Percentiles rank a stretch among this genome's conserved stretches.
Conservation (phyloP, 2,888 invertebrate genomes). For the Sarcophaga subvicina region DNA sequence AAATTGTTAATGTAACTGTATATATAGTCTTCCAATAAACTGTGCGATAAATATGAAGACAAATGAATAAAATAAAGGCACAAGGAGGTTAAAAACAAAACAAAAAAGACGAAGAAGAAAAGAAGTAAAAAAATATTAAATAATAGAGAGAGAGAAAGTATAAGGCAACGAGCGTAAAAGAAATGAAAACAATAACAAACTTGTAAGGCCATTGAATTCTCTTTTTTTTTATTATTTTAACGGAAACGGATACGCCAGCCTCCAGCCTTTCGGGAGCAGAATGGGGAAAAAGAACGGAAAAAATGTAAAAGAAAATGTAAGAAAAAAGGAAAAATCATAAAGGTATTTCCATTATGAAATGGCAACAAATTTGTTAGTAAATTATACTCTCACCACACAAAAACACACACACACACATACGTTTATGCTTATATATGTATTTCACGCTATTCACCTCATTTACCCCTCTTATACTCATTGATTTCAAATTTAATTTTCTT, state of each 20-base stretch:
- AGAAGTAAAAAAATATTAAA: slow-evolving; percentile 16
- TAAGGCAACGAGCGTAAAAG: slow-evolving; percentile 9
- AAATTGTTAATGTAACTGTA: slow-evolving; percentile 12
- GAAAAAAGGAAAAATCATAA: slow-evolving; percentile 19
- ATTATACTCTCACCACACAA: slow-evolving; percentile 29
- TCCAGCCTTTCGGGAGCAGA: slow-evolving; percentile 58
- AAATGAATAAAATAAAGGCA: slow-evolving; percentile 27
- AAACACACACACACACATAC: slow-evolving; percentile 21
- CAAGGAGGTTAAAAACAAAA: neutral
- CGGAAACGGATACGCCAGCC: slow-evolving; percentile 71
- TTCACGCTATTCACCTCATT: neutral
- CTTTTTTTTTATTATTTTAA: neutral
- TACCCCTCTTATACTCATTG: neutral
- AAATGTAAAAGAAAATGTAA: neutral
- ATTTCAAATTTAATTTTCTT: neutral
- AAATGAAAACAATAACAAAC: slow-evolving; percentile 48
- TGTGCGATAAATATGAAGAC: slow-evolving; percentile 37
- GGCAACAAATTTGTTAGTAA: slow-evolving; percentile 56
- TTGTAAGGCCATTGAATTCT: slow-evolving; percentile 62
- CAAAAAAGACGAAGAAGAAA: slow-evolving; percentile 4
- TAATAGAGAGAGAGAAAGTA: neutral
- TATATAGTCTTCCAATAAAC: slow-evolving; percentile 51
- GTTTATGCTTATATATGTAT: neutral
- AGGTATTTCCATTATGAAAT: slow-evolving; percentile 60
- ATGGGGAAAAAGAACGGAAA: neutral